Evolutionary conservation across 1,140 invertebrate species (phyloP), one percentile per base, ranked within the genome.

Genomic region (Drosophila tani): DNA sequence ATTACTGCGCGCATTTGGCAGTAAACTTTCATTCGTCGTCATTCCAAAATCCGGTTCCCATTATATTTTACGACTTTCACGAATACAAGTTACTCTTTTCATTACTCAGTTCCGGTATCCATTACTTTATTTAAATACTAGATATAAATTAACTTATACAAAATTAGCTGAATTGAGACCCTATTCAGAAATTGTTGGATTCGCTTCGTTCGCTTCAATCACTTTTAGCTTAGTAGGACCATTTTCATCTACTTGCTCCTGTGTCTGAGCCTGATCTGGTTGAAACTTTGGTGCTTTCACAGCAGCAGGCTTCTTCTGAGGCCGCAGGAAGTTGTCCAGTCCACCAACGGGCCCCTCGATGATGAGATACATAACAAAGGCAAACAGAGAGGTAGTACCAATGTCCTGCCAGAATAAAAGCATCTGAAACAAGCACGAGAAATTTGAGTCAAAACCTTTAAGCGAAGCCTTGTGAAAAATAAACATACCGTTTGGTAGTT

Each of bases 401-500:
- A 79, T 66, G 60, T 69, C 62, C 11, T 57, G 47, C 79, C 79
- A 82, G 14, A 81, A 81, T 2, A 21, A 19, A 5, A 74, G 49
- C 32, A 71, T 71, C 79, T 81, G 14, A 27, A 63, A 40, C 1
- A 41, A 11, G 5, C 0, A 19, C 35, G 17, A 4, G 2, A 2
- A 17, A 17, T n/a, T 32, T 3, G 32, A 7, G 8, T 65, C 7
- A 40, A 12, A 53, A 14, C 4, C 11, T 1, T n/a, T 3, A 1
- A 2, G 11, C 0, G 17, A 58, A 5, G 9, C 3, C 7, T 14
- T 0, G 1, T 5, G 0, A 35, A 14, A 19, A 8, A 3, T 35
- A 0, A 5, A 51, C 73, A 32, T 78, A 82, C 81, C 75, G 66
- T 41, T 64, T 70, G 55, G 35, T 81, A 82, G 49, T 82, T 46